These are phyloP conservation scores for Rhinolophus ferrumequinum DNA, from an alignment of 2,113 vertebrate genomes.

Conservation along the genomic window DNA sequence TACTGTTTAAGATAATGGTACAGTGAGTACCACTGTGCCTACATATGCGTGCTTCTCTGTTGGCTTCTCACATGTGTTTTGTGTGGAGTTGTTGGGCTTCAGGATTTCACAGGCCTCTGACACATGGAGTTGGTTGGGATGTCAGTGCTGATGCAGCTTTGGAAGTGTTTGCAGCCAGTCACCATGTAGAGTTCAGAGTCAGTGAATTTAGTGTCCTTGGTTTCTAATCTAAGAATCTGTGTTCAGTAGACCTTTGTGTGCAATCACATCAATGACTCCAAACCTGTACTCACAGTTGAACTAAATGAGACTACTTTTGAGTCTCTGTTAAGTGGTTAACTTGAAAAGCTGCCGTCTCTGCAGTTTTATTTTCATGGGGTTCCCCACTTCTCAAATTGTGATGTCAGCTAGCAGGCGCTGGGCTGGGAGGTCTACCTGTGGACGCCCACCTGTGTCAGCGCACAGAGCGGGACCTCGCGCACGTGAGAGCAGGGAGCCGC, in stretches of 20 bases:
- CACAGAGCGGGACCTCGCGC: no score
- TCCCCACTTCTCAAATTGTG: background rate
- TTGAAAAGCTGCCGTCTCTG: background rate
- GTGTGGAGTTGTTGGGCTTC: no score
- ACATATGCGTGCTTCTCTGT: background rate
- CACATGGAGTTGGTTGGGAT: background rate
- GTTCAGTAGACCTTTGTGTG: background rate
- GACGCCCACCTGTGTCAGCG: background rate
- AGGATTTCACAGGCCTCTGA: no score
- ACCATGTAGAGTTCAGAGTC: background rate
- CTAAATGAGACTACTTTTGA: background rate
- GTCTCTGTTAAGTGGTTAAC: background rate
- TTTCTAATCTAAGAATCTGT: background rate
- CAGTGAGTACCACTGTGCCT: accelerated
- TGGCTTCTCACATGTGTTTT: background rate
- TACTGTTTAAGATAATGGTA: background rate
- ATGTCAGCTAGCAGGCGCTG: background rate
- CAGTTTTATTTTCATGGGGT: background rate
- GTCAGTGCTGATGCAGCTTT: no score
- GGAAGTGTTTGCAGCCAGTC: background rate
- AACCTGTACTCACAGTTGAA: background rate
- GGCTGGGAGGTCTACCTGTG: background rate
- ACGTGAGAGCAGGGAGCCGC: no score
- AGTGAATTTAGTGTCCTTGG: background rate
- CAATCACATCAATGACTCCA: background rate